Conservation (phyloP, 2,797 vertebrate species). For the Sebastes dallii region DNA sequence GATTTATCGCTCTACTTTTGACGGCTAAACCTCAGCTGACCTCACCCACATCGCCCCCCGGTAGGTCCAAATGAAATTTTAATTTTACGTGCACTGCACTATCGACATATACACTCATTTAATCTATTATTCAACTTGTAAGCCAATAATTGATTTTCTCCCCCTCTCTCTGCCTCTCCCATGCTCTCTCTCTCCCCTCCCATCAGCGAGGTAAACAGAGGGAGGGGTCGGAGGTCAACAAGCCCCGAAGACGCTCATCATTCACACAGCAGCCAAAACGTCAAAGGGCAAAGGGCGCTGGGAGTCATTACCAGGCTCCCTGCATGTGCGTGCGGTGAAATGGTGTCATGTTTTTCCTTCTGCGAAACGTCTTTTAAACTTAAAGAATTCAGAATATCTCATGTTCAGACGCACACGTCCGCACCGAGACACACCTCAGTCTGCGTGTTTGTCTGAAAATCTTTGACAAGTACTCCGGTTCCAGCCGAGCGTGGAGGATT, state of each 20-base stretch:
- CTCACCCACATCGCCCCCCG: background rate
- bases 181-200: constrained; percentile 2
- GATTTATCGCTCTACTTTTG: background rate
- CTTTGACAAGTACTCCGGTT: constrained; percentile 43
- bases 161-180: background rate
- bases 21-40: background rate
- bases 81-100: background rate
- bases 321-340: constrained; percentile 1
- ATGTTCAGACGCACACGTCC: background rate
- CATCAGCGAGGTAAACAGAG: constrained; percentile 61
- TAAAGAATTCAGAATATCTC: constrained; percentile 27
- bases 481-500: constrained; percentile 54
- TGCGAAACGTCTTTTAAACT: constrained; percentile 27
- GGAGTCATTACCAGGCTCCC: constrained; percentile 60
- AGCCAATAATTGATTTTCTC: constrained; percentile 46
- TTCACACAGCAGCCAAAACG: constrained; percentile 62
- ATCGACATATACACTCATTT: constrained; percentile 29
- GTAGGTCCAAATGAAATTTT: constrained; percentile 26
- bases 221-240: constrained; percentile 61
- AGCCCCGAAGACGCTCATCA: constrained; percentile 71
- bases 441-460: constrained; percentile 32
- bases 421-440: background rate
- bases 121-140: constrained; percentile 46
- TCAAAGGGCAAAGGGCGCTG: constrained; percentile 63
- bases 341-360: background rate